A percentile compares a stretch with the other conserved stretches of the same genome.
These are phyloP conservation scores for Aphis craccivora DNA, from an alignment of 1,140 invertebrate genomes.

Conservation along the genomic window DNA sequence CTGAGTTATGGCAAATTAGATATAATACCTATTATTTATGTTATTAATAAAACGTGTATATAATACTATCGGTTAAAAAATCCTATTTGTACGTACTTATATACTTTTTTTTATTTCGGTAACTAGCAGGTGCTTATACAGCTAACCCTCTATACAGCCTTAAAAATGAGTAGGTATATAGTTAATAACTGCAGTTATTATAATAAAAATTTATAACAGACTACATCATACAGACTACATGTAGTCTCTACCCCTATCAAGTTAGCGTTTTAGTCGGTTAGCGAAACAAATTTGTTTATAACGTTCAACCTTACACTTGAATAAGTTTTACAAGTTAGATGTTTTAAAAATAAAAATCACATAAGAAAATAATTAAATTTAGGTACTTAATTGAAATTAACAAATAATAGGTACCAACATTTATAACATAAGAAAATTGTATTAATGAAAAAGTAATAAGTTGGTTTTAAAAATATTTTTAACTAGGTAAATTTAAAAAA, in stretches of 20 bases:
- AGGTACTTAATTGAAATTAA: not conserved
- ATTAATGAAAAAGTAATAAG: not conserved
- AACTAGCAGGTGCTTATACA: not conserved
- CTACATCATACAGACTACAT: too few species aligned
- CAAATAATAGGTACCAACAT: not conserved
- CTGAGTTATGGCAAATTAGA: not conserved
- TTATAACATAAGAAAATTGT: not conserved
- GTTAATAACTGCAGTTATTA: too few species aligned
- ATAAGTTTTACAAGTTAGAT: not conserved
- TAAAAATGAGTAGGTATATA: not conserved
- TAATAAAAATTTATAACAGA: too few species aligned
- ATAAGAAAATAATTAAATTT: not conserved
- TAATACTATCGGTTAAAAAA: not conserved
- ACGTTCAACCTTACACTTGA: not conserved
- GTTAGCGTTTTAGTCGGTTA: too few species aligned
- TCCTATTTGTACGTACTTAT: not conserved
- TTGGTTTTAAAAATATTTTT: not conserved
- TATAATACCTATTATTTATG: constrained; percentile 21
- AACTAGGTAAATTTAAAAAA: not conserved
- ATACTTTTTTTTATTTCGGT: not conserved
- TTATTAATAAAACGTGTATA: not conserved
- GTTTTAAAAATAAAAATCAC: not conserved
- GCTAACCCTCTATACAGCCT: not conserved
- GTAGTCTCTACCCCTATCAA: not conserved
- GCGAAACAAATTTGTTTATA: not conserved